phyloP scores from a whole-genome alignment of 1,140 invertebrate genomes.

The Teleopsis dalmanni region DNA sequence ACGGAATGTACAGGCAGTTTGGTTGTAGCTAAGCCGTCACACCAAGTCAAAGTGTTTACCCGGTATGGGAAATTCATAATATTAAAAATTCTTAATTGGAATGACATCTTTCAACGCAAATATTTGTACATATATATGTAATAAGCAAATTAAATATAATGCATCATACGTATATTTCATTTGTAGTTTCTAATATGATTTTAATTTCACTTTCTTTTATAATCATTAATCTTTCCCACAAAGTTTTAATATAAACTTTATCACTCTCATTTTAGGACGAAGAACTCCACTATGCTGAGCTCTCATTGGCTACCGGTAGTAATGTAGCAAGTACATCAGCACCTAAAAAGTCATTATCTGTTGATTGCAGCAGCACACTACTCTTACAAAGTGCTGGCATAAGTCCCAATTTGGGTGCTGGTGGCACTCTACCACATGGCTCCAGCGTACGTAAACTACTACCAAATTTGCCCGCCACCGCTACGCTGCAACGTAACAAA shows the following conservation, averaged over 20 bases:
- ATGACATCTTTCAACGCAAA: too few relatives aligned
- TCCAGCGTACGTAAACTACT: conserved; percentile 37
- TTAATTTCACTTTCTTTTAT: conserved; percentile 5
- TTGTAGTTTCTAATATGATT: conserved; percentile 1
- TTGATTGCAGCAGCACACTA: conserved; percentile 18
- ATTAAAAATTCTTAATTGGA: too few relatives aligned
- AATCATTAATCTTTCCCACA: conserved; percentile 2
- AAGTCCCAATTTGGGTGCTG: conserved; percentile 15
- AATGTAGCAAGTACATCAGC: neutral
- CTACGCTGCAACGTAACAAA: conserved; percentile 30
- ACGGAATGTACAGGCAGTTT: too few relatives aligned
- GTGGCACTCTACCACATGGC: conserved; percentile 36
- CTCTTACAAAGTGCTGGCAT: conserved; percentile 22
- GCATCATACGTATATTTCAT: too few relatives aligned
- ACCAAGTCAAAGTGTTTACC: too few relatives aligned
- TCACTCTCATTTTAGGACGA: conserved; percentile 40
- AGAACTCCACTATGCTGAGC: conserved; percentile 65
- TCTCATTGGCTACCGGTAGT: conserved; percentile 47
- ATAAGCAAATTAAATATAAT: too few relatives aligned
- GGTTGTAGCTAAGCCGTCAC: too few relatives aligned
- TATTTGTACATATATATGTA: too few relatives aligned
- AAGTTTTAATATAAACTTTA: too few relatives aligned
- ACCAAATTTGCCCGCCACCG: conserved; percentile 33
- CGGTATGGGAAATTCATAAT: too few relatives aligned
- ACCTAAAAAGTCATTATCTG: conserved; percentile 15